Evolutionary conservation across 2,888 invertebrate species (phyloP), one percentile per base, ranked within the genome.

Genomic region (Ormia ochracea): DNA sequence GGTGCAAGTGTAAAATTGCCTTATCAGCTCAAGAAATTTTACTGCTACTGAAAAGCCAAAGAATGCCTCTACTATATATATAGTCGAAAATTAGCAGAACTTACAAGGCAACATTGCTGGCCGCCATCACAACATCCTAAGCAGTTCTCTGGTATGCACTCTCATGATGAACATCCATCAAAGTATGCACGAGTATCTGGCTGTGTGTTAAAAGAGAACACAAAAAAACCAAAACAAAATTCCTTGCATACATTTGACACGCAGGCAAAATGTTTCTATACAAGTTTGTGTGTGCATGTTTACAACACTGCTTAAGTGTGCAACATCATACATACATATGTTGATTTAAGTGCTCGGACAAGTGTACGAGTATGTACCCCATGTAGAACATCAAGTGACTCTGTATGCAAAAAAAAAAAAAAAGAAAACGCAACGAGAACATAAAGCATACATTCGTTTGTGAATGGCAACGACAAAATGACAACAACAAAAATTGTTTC

Each of bases 361-460:
- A 76, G 72, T 80, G 75, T 76, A n/a, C n/a, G n/a, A n/a, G n/a
- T n/a, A 72, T 69, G 72, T 68, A 58, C 79, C 63, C 72, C 76
- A 80, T 80, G 80, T 80, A 76, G 72, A 80, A 80, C 80, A 80
- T 80, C 80, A 80, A 76, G 75, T 80, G 80, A 80, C 72, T 80
- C 75, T 80, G 70, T 36, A 59, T 21, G 12, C 33, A 41, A 74
- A 68, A 63, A 63, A 36, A 56, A 10, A 23, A 1, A 28, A 4
- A 68, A 63, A 63, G 28, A 56, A 10, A 23, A 1, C 21, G 2
- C 4, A 9, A 21, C 54, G 61, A 14, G 33, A 59, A 45, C 17
- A 50, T 33, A 21, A 52, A 21, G 52, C 72, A 17, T 12, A 17
- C 41, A 52, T 23, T n/a, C 17, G 23, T 17, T 43, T 26, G 36